phyloP scores from a whole-genome alignment of 2,113 vertebrate genomes.

The Cranoglanis bouderius region DNA sequence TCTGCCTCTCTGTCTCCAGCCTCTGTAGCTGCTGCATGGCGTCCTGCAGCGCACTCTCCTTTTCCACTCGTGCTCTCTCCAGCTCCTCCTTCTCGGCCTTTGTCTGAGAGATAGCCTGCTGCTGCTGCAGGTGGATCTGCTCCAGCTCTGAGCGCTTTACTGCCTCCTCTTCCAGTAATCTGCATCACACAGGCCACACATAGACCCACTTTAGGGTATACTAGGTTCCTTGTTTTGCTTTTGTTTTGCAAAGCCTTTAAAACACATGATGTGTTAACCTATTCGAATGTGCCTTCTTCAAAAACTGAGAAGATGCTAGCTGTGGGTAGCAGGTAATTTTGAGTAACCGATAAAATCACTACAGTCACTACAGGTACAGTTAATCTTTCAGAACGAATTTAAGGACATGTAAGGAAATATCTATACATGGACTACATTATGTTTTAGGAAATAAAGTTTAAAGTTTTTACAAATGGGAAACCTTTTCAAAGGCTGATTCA shows the following conservation, averaged over 20 bases:
- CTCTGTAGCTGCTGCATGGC: conserved; percentile 89
- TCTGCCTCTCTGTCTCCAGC: conserved; percentile 84
- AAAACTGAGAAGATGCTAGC: neutral
- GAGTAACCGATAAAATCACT: neutral
- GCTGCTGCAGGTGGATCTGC: conserved; percentile 87
- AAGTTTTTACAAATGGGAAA: neutral
- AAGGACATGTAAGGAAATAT: neutral
- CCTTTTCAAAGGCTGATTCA: neutral
- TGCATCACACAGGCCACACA: conserved; percentile 57
- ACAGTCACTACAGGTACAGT: no score
- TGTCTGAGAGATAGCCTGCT: conserved; percentile 84
- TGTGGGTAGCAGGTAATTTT: neutral
- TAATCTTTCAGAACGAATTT: neutral
- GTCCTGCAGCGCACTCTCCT: conserved; percentile 84
- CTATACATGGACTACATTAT: neutral
- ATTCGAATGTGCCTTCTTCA: neutral
- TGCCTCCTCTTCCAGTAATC: conserved; percentile 90
- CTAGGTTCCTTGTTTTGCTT: neutral
- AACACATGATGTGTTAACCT: neutral
- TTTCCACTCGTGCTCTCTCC: conserved; percentile 80
- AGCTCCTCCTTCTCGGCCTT: conserved; percentile 93
- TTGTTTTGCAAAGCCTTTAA: neutral
- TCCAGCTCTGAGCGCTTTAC: conserved; percentile 87
- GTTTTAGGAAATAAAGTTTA: neutral
- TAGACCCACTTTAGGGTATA: neutral